These are phyloP conservation scores for Danionella dracula DNA, from an alignment of 2,797 vertebrate genomes.

Conservation along the genomic window DNA sequence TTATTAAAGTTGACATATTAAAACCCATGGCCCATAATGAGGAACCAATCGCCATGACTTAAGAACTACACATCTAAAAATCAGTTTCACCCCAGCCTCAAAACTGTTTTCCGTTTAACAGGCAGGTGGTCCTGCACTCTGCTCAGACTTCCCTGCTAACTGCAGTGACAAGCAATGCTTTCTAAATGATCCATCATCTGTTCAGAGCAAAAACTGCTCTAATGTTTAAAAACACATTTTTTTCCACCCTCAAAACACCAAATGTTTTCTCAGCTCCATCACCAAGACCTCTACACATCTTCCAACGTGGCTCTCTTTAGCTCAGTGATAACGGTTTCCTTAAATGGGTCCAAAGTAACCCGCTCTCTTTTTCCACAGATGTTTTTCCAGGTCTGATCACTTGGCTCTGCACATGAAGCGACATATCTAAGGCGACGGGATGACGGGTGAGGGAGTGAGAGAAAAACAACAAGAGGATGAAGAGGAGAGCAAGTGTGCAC, in stretches of 20 bases:
- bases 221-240: slow-evolving; percentile 27
- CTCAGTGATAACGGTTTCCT: slow-evolving; percentile 13
- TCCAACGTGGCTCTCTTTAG: slow-evolving; percentile 23
- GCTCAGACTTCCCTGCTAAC: slow-evolving; percentile 16
- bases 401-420: slow-evolving; percentile 99
- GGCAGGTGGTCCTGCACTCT: slow-evolving; percentile 39
- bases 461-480: slow-evolving; percentile 16
- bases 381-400: slow-evolving; percentile 99
- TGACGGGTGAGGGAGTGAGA: slow-evolving; percentile 17
- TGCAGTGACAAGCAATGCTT: slow-evolving; percentile 25
- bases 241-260: slow-evolving; percentile 22
- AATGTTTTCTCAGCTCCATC: slow-evolving; percentile 49
- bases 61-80: slow-evolving; percentile 53
- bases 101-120: slow-evolving; percentile 40
- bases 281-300: slow-evolving; percentile 37
- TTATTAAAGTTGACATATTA: slow-evolving; percentile 52
- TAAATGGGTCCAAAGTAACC: slow-evolving; percentile 10
- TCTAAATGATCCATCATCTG: slow-evolving; percentile 33
- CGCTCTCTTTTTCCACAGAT: slow-evolving; percentile 65
- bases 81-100: slow-evolving; percentile 44
- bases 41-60: slow-evolving; percentile 44
- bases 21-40: slow-evolving; percentile 42
- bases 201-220: slow-evolving; percentile 32
- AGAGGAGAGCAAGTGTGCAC: slow-evolving; percentile 38
- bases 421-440: slow-evolving; percentile 81